These are phyloP conservation scores for Clusia tigrina DNA, from an alignment of 2,888 invertebrate species.

Conservation along the genomic window DNA sequence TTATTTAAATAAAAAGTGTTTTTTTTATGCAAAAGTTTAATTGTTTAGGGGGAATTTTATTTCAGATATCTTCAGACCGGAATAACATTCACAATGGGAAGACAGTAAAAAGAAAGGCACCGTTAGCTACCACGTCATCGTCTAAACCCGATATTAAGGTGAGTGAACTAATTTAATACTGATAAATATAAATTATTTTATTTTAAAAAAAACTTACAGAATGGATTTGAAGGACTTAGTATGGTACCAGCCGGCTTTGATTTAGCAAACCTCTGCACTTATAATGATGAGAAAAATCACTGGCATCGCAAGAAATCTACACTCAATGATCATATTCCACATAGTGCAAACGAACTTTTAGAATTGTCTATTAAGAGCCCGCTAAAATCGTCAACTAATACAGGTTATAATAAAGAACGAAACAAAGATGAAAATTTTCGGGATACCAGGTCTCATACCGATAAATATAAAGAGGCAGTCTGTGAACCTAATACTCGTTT, in stretches of 20 bases:
- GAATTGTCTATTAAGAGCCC: background rate
- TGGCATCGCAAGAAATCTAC: slow-evolving; percentile 50
- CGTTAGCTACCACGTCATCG: no score
- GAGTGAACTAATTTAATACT: no score
- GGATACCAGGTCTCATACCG: slow-evolving; percentile 32
- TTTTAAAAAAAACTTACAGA: background rate
- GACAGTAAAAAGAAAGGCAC: no score
- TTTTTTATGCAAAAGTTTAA: no score
- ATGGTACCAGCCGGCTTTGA: slow-evolving; percentile 48
- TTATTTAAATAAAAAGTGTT: no score
- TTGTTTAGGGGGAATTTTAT: no score
- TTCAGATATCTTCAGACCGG: no score
- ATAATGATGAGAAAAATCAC: slow-evolving; percentile 42
- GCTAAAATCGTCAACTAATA: background rate
- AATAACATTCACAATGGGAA: no score
- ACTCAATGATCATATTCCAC: slow-evolving; percentile 35
- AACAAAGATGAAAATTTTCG: slow-evolving; percentile 33
- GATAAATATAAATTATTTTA: background rate
- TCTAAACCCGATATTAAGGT: no score
- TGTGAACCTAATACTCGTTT: no score
- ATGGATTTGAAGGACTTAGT: slow-evolving; percentile 11
- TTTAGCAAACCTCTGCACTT: slow-evolving; percentile 38
- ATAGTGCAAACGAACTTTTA: slow-evolving; percentile 19
- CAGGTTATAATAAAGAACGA: slow-evolving; percentile 15
- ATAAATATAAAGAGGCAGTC: slow-evolving; percentile 27